Conservation (phyloP, 2,113 vertebrate genomes). For the Dendropsophus ebraccatus region DNA sequence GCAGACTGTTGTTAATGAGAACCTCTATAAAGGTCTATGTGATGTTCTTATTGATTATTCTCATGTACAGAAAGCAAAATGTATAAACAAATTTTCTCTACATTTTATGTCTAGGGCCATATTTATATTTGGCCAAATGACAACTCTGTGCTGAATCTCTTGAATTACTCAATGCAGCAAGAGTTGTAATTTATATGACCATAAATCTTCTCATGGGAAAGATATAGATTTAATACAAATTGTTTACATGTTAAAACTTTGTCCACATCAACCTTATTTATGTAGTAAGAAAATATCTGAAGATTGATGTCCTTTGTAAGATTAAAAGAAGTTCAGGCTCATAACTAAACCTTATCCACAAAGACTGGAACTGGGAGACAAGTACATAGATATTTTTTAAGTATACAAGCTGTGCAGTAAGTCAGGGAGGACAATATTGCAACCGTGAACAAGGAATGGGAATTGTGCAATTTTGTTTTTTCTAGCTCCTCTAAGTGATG, state of each 20-base stretch:
- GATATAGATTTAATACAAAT: slow-evolving; percentile 39
- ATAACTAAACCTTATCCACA: slow-evolving; percentile 40
- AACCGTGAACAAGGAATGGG: slow-evolving; percentile 65
- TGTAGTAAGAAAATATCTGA: slow-evolving; percentile 26
- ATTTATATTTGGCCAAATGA: slow-evolving; percentile 1
- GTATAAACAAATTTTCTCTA: neutral
- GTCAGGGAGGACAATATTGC: slow-evolving; percentile 65
- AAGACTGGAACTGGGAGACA: slow-evolving; percentile 31
- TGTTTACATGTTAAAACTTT: slow-evolving; percentile 23
- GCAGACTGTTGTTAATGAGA: too few species aligned
- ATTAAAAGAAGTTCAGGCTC: slow-evolving; percentile 36
- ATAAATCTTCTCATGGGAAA: slow-evolving; percentile 31
- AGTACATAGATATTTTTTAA: slow-evolving; percentile 47
- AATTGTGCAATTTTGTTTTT: slow-evolving; percentile 70
- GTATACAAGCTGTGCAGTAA: slow-evolving; percentile 64
- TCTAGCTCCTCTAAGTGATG: slow-evolving; percentile 72
- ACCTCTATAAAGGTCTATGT: neutral
- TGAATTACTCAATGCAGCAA: neutral
- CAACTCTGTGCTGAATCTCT: neutral
- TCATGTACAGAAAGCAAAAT: neutral
- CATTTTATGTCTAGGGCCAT: neutral
- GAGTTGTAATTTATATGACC: slow-evolving; percentile 30
- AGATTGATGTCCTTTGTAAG: slow-evolving; percentile 48
- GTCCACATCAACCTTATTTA: slow-evolving; percentile 42
- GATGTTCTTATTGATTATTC: neutral